Evolutionary conservation across 2,113 vertebrate species (phyloP).

Genomic region (Tyrannus savana): DNA sequence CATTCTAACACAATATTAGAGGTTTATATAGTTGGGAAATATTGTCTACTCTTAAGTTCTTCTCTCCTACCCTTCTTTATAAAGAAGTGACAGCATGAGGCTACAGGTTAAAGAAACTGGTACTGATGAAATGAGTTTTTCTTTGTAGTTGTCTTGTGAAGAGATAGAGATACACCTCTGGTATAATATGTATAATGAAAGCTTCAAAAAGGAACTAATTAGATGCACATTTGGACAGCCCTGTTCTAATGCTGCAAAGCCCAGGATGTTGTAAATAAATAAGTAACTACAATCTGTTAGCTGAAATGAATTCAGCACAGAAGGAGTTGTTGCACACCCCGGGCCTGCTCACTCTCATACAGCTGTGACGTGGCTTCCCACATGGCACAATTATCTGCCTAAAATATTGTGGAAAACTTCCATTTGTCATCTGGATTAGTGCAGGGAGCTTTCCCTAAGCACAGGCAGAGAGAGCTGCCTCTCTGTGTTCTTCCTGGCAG

Average conservation of each 20-base stretch:
- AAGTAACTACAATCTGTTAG: not conserved
- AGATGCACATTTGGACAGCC: not conserved
- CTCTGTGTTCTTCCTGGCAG: not conserved
- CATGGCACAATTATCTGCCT: slow-evolving; percentile 62
- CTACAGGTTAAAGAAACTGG: not conserved
- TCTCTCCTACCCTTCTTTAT: not conserved
- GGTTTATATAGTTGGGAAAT: not conserved
- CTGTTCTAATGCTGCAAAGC: not conserved
- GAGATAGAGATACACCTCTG: not conserved
- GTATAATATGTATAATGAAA: not conserved
- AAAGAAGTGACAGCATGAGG: not conserved
- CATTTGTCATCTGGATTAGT: slow-evolving; percentile 54
- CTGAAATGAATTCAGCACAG: slow-evolving; percentile 43
- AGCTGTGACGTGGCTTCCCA: slow-evolving; percentile 58
- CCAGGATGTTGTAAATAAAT: not conserved
- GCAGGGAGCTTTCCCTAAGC: slow-evolving; percentile 13
- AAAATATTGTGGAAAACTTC: slow-evolving; percentile 63
- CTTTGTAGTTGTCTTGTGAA: not conserved
- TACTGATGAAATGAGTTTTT: not conserved
- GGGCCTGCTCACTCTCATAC: not conserved
- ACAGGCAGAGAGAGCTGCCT: slow-evolving; percentile 30
- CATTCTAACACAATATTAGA: not conserved
- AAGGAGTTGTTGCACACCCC: slow-evolving; percentile 34
- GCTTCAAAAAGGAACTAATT: not conserved
- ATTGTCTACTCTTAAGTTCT: not conserved